A percentile compares a stretch with the other conserved stretches of the same genome.
These are phyloP conservation scores for Bhutanitis thaidina DNA, from an alignment of 2,888 invertebrate species.

Conservation along the genomic window DNA sequence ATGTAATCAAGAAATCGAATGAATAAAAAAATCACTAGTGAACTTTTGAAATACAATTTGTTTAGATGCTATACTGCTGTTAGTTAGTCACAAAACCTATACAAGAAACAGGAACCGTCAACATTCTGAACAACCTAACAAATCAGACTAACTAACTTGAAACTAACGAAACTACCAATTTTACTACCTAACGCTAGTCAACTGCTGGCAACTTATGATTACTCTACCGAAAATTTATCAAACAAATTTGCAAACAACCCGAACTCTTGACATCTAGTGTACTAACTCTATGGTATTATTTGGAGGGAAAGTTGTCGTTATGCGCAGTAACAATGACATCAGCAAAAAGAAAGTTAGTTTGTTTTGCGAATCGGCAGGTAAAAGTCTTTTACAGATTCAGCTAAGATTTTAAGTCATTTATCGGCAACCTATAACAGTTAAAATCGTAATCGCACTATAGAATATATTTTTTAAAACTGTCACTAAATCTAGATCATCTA, in stretches of 20 bases:
- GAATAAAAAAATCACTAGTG: too few species aligned
- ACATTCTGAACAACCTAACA: conserved; percentile 10
- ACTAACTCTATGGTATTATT: conserved; percentile 5
- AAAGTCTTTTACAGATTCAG: neutral
- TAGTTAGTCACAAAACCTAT: too few species aligned
- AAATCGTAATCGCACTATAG: too few species aligned
- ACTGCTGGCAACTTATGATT: conserved; percentile 16
- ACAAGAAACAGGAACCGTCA: neutral
- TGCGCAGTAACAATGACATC: conserved; percentile 3
- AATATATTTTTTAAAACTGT: too few species aligned
- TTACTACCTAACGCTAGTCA: conserved; percentile 10
- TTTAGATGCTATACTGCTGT: too few species aligned
- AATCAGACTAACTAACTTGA: conserved; percentile 10
- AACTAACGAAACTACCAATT: conserved; percentile 12
- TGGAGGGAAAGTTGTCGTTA: conserved; percentile 9
- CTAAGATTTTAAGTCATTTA: conserved; percentile 9
- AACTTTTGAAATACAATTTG: too few species aligned
- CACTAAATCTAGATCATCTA: too few species aligned
- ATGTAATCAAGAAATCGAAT: too few species aligned
- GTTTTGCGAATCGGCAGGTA: neutral
- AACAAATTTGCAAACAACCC: conserved; percentile 16
- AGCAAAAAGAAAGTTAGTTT: conserved; percentile 19
- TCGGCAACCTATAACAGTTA: too few species aligned
- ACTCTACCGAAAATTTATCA: conserved; percentile 15
- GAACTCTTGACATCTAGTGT: conserved; percentile 10